Evolutionary conservation across 1,140 invertebrate genomes (phyloP), one percentile per base, ranked within the genome.

Genomic region (Euwallacea fornicatus): DNA sequence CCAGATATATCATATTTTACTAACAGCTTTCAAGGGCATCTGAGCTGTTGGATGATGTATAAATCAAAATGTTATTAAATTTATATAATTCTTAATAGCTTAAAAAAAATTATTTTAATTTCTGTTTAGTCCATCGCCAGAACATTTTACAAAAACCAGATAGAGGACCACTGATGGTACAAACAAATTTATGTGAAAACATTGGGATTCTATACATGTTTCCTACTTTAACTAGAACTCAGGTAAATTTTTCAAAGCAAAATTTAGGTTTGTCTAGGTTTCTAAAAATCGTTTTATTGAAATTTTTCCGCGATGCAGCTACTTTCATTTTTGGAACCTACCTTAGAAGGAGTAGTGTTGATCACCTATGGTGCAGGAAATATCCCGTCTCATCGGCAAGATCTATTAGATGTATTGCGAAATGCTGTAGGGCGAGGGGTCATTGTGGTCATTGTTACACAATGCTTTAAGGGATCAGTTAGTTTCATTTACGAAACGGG

Each of bases 301-400:
- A 50, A 50, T 6, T 50, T 11, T 50, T 50, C 4, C 21, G 4
- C 21, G 4, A 33, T 33, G 13, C 46, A 90, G 88, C 83, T 91
- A 8, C 84, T 85, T 65, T 89, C 92, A 0, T 94, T 96, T 78
- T 83, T 97, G 33, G 88, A 91, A 73, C 88, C 93, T 4, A 93
- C 95, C 0, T 92, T 95, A 56, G 86, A 79, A 59, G 78, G 78
- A 13, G 91, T 98, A 3, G 91, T 99, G 0, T 81, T 99, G n/a
- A 93, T 98, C 82, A 93, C 92, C 0, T 99, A 96, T 77, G 97
- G 97, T 7, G 86, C 91, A 0, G 97, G 97, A 0, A 99, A 99
- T 78, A 88, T 97, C 13, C 96, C 97, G 0, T 88, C 88, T 0
- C 91, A 93, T 77, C 85, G 94, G 10, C 82, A 84, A 13, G 96